Conservation (phyloP, 1,140 invertebrate genomes). For the Aphelenchoides avenae region DNA sequence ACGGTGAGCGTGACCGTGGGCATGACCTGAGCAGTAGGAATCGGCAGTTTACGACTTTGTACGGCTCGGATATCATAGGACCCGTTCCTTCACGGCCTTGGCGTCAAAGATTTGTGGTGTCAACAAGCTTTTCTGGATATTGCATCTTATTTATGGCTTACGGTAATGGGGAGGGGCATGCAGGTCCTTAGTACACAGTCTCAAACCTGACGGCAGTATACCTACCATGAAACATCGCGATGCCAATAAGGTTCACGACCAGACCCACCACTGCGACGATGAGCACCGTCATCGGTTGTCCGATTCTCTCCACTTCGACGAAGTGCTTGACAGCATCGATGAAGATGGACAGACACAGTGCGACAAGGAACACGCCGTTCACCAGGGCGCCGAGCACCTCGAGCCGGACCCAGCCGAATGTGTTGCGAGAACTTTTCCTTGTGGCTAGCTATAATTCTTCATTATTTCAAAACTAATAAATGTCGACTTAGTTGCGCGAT, state of each 20-base stretch:
- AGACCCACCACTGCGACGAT: conserved; percentile 63
- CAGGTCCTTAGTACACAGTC: too few species aligned
- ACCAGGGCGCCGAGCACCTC: conserved; percentile 65
- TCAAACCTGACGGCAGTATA: conserved; percentile 14
- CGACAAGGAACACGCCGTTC: conserved; percentile 65
- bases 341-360: conserved; percentile 65
- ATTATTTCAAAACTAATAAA: background rate
- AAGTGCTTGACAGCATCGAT: conserved; percentile 62
- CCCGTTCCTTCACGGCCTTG: background rate
- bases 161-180: conserved; percentile 4
- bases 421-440: too few species aligned
- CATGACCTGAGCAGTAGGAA: too few species aligned
- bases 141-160: conserved; percentile 5
- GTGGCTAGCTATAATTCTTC: conserved; percentile 42
- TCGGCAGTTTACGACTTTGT: too few species aligned
- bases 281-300: conserved; percentile 62
- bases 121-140: background rate
- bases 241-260: conserved; percentile 63
- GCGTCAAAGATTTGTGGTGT: background rate
- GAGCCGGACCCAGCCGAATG: conserved; percentile 65
- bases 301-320: conserved; percentile 69
- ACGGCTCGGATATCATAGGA: too few species aligned
- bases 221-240: conserved; percentile 61
- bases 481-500: too few species aligned
- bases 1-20: too few species aligned